Percentiles rank a stretch among this genome's conserved stretches.
phyloP scores from a whole-genome alignment of 92 coral and sea anemone genomes.

The Palythoa caribaeorum region DNA sequence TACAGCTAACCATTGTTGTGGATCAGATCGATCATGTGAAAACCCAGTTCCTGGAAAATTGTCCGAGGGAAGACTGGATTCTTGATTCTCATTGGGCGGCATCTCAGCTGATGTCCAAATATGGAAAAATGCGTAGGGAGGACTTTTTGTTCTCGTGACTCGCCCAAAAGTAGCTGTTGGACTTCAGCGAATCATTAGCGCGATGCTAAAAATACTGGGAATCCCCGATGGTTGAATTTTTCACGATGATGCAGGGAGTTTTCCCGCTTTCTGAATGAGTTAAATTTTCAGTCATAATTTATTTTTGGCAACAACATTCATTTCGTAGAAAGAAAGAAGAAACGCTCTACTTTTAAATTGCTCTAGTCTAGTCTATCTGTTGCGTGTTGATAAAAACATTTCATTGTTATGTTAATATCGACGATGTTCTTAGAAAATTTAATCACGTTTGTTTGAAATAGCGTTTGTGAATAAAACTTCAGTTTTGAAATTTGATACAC shows the following conservation, averaged over 20 bases:
- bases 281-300: background rate
- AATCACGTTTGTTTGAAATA: too few relatives aligned
- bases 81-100: constrained; percentile 26
- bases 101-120: background rate
- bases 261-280: background rate
- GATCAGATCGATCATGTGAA: background rate
- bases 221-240: constrained; percentile 27
- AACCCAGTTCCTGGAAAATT: constrained; percentile 7
- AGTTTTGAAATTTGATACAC: too few relatives aligned
- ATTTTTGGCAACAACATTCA: constrained; percentile 14
- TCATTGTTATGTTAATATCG: too few relatives aligned
- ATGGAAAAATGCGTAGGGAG: constrained; percentile 17
- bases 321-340: too few relatives aligned
- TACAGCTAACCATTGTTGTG: constrained; percentile 15
- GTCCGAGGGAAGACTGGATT: constrained; percentile 18
- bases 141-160: constrained; percentile 22
- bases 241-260: constrained; percentile 6
- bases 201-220: constrained; percentile 9
- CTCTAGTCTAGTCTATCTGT: too few relatives aligned
- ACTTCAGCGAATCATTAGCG: constrained; percentile 15
- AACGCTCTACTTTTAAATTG: too few relatives aligned
- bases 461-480: too few relatives aligned
- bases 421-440: too few relatives aligned
- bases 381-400: too few relatives aligned
- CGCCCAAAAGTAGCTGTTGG: background rate